A percentile compares a stretch with the other conserved stretches of the same genome.
Evolutionary conservation across 2,797 vertebrate species (phyloP).

Genomic region (Pangasius sanitwongsei): DNA sequence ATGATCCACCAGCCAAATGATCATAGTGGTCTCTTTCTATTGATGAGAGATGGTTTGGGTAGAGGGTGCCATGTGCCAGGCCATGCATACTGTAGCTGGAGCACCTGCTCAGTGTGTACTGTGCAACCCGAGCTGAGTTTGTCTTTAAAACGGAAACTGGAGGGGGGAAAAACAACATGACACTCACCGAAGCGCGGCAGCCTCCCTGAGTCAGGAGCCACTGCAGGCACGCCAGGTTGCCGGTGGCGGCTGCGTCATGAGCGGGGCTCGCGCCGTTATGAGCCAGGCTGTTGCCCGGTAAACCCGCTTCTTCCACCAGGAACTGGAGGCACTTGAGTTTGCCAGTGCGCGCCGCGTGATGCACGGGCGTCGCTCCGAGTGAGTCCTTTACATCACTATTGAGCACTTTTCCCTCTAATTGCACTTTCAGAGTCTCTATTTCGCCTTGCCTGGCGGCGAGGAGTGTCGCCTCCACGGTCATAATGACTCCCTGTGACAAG

Average conservation of each 20-base stretch:
- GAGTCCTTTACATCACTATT: conserved; percentile 75
- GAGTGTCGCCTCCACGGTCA: conserved; percentile 83
- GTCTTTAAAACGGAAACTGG: not conserved
- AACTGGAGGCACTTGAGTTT: conserved; percentile 85
- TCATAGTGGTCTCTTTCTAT: not conserved
- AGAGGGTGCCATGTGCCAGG: not conserved
- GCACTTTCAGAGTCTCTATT: conserved; percentile 78
- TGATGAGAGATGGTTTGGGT: not conserved
- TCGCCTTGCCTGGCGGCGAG: conserved; percentile 88
- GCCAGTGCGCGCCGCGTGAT: conserved; percentile 91
- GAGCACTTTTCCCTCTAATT: conserved; percentile 76
- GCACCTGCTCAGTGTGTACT: not conserved
- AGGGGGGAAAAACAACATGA: too few relatives aligned
- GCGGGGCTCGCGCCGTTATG: conserved; percentile 91
- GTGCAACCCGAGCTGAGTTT: not conserved
- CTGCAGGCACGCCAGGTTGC: conserved; percentile 89
- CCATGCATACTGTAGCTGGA: not conserved
- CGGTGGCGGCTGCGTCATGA: conserved; percentile 94
- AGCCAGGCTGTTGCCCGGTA: conserved; percentile 77
- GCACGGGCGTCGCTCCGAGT: conserved; percentile 86
- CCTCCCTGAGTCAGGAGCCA: conserved; percentile 90
- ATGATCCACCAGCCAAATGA: not conserved
- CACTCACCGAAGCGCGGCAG: conserved; percentile 83
- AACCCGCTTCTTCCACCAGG: conserved; percentile 85
- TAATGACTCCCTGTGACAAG: conserved; percentile 56